A percentile compares a stretch with the other conserved stretches of the same genome.
Evolutionary conservation across 2,797 vertebrate species (phyloP).

Genomic region (Danio aesculapii): DNA sequence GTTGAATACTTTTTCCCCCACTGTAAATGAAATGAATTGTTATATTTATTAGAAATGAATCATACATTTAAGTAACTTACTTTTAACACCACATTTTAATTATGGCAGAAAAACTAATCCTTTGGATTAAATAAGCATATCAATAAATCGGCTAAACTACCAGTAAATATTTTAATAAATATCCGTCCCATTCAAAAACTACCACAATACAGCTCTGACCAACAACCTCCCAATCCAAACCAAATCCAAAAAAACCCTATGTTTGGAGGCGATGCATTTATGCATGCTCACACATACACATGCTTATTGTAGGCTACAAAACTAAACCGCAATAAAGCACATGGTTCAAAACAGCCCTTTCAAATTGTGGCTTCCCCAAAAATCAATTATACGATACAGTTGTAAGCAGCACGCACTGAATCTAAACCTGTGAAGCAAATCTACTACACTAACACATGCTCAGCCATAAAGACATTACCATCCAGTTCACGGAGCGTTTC

Average conservation of each 20-base stretch:
- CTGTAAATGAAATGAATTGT: no score
- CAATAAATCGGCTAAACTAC: no score
- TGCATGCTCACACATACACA: slow-evolving; percentile 12
- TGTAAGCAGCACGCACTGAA: background rate
- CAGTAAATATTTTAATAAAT: background rate
- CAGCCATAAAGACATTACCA: slow-evolving; percentile 9
- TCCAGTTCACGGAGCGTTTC: slow-evolving; percentile 27
- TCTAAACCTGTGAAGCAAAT: slow-evolving; percentile 4
- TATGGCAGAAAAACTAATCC: background rate
- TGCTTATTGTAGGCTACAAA: slow-evolving; percentile 8
- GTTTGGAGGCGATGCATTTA: background rate
- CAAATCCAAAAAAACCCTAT: background rate
- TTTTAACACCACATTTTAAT: background rate
- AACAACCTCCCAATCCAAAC: slow-evolving; percentile 25
- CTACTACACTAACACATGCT: slow-evolving; percentile 24
- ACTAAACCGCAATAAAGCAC: slow-evolving; percentile 1
- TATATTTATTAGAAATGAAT: no score
- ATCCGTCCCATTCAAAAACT: background rate
- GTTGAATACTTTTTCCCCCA: no score
- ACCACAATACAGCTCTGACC: slow-evolving; percentile 7
- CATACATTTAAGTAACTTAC: background rate
- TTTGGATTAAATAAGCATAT: no score
- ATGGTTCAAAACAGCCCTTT: slow-evolving; percentile 14
- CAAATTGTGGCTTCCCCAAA: background rate
- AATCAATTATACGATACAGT: slow-evolving; percentile 1